These are phyloP conservation scores for Danaus chrysippus DNA, from an alignment of 2,888 invertebrate genomes.

Conservation along the genomic window DNA sequence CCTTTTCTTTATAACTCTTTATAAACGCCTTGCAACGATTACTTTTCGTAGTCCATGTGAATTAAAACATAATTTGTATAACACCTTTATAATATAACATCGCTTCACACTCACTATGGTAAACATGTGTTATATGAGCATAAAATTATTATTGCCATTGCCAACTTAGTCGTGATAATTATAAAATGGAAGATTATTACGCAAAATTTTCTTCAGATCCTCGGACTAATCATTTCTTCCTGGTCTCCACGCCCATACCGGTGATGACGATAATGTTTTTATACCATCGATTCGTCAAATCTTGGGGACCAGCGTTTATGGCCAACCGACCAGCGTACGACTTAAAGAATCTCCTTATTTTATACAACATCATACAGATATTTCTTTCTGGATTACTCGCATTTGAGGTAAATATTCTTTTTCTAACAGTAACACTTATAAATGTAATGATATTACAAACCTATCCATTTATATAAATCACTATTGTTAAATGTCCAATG, in stretches of 20 bases:
- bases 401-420: constrained; percentile 58
- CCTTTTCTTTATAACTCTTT: background rate
- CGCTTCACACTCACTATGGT: too few relatives aligned
- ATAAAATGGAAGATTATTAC: background rate
- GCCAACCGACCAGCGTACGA: constrained; percentile 80
- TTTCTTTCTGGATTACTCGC: constrained; percentile 63
- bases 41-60: too few relatives aligned
- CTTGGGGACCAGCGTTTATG: constrained; percentile 83
- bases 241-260: constrained; percentile 71
- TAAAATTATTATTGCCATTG: too few relatives aligned
- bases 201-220: constrained; percentile 71
- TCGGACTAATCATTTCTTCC: constrained; percentile 73
- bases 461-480: too few relatives aligned
- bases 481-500: too few relatives aligned
- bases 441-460: too few relatives aligned
- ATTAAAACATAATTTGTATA: too few relatives aligned
- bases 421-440: background rate
- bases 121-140: too few relatives aligned
- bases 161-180: too few relatives aligned
- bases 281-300: constrained; percentile 77
- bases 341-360: constrained; percentile 78
- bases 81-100: too few relatives aligned
- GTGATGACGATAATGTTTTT: constrained; percentile 63
- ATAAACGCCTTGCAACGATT: too few relatives aligned
- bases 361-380: constrained; percentile 84